Percentiles rank a stretch among this genome's conserved stretches.
These are phyloP conservation scores for Catharus fuscescens DNA, from an alignment of 2,113 vertebrate species.

Conservation along the genomic window DNA sequence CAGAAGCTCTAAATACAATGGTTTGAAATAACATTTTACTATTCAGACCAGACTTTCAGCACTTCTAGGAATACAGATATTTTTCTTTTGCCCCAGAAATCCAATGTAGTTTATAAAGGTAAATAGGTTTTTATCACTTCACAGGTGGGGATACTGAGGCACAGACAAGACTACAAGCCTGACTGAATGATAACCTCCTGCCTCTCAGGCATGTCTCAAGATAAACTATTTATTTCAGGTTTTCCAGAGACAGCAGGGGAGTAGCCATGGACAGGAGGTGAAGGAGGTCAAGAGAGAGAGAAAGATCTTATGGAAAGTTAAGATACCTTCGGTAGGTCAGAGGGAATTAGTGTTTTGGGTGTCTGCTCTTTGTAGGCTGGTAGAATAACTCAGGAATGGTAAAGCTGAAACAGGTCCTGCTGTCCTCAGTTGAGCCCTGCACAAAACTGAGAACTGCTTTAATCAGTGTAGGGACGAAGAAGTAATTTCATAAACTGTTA, in stretches of 20 bases:
- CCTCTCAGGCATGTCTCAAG: not conserved
- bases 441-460: not conserved
- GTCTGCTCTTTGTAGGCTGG: not conserved
- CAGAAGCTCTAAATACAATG: not conserved
- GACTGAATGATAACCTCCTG: not conserved
- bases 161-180: not conserved
- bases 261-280: not conserved
- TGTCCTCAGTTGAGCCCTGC: not conserved
- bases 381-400: not conserved
- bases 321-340: not conserved
- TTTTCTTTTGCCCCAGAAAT: not conserved
- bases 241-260: not conserved
- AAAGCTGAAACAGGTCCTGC: not conserved
- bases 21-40: not conserved
- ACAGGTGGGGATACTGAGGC: not conserved
- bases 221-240: not conserved
- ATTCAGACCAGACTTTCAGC: not conserved
- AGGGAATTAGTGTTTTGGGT: not conserved
- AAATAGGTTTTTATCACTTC: not conserved
- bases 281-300: not conserved
- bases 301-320: not conserved
- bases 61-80: not conserved
- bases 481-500: not conserved
- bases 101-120: not conserved
- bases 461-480: not conserved